A percentile compares a stretch with the other conserved stretches of the same genome.
These are phyloP conservation scores for Podarcis cretensis DNA, from an alignment of 2,113 vertebrate genomes.

Conservation along the genomic window DNA sequence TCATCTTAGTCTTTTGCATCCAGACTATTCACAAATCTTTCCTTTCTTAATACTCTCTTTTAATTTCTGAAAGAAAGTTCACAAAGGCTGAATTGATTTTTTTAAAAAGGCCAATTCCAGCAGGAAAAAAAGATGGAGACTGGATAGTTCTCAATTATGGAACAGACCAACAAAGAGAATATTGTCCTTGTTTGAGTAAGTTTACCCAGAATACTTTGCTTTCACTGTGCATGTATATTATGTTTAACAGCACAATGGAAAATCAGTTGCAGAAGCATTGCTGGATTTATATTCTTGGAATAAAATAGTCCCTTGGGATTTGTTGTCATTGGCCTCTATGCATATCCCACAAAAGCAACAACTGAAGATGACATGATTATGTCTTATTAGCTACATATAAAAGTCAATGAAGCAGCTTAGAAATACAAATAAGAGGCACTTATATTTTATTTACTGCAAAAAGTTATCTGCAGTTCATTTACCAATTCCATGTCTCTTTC, in stretches of 20 bases:
- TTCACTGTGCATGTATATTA: conserved; percentile 69
- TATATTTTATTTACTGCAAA: too few relatives aligned
- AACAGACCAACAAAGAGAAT: conserved; percentile 71
- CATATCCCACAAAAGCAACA: conserved; percentile 50
- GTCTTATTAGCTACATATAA: conserved; percentile 48
- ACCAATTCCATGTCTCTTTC: not conserved
- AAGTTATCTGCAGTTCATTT: conserved; percentile 13
- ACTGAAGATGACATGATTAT: conserved; percentile 37
- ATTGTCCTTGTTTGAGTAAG: conserved; percentile 73
- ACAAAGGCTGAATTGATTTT: conserved; percentile 79
- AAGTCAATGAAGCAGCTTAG: conserved; percentile 34
- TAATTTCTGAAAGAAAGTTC: conserved; percentile 72
- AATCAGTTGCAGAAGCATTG: conserved; percentile 40
- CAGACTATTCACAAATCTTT: conserved; percentile 70
- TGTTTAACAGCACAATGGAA: conserved; percentile 61
- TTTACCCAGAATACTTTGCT: conserved; percentile 73
- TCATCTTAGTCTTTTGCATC: conserved; percentile 72
- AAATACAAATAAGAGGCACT: conserved; percentile 48
- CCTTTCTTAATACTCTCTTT: conserved; percentile 68
- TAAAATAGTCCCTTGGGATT: conserved; percentile 48
- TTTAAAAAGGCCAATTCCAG: conserved; percentile 62
- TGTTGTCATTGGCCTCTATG: conserved; percentile 1
- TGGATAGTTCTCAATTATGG: conserved; percentile 59
- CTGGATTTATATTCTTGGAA: conserved; percentile 49
- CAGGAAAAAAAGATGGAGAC: conserved; percentile 67